Evolutionary conservation across 1,140 invertebrate genomes (phyloP), one percentile per base, ranked within the genome.

Genomic region (Vanessa tameamea): DNA sequence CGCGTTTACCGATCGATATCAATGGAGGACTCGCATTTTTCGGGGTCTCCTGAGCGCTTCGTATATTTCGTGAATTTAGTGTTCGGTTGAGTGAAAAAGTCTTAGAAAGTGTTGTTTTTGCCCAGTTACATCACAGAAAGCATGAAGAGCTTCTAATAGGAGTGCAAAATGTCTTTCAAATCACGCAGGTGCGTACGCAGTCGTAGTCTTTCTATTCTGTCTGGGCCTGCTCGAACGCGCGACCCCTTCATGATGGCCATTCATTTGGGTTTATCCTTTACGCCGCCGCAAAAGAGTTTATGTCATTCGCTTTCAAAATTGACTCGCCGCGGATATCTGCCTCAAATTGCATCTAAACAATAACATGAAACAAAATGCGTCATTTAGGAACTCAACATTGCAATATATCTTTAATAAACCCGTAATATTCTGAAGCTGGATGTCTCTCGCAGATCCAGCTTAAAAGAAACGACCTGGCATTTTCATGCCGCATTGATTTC

Each of bases 171-270:
- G 92, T 90, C 81, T 92, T 88, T 92, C 91, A 94, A 94, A 94
- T 95, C 95, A 96, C 96, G 95, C 96, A 97, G 96, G 96, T 97
- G 96, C 96, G 96, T 97, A 97, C 96, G 96, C 96, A 97, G 95
- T 94, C 95, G 95, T 96, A 95, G 94, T 95, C 94, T 96, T 94
- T 94, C 94, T 95, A 95, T 94, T 94, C 95, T 95, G 94, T 96
- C 96, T 96, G 96, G 94, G 96, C 95, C 94, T 96, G 96, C 96
- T 96, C 96, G 91, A 91, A 92, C 87, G 87, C 91, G 92, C 91
- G 89, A 89, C 84, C 87, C 90, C 90, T 92, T 88, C 87, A 92
- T 93, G 90, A 89, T 93, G 90, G 91, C 91, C 90, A 91, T 92
- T 92, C 90, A 92, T 92, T 93, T 93, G 87, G 88, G 87, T 85